Evolutionary conservation across 2,888 invertebrate genomes (phyloP), one percentile per base, ranked within the genome.

Genomic region (Noctuana brunneofusca): DNA sequence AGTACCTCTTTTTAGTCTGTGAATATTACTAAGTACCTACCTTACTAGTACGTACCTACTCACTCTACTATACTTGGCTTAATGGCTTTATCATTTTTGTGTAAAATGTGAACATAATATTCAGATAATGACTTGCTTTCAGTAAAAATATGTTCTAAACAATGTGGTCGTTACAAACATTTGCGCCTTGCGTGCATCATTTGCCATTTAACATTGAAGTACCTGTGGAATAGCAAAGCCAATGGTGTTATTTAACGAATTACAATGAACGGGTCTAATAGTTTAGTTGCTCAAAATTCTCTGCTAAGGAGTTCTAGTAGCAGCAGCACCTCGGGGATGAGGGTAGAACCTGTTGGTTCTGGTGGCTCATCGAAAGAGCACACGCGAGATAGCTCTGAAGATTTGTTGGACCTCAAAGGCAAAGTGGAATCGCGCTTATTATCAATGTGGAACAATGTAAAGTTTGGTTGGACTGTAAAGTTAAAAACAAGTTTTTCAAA

Each of bases 371-470:
- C 87, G 3, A 78, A 71, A 69, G 80, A 80, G 24, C 83, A 80
- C 74, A 75, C 76, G 53, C 84, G 87, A 18, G 89, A 89, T 58
- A 81, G 79, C 65, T 70, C 81, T 1, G 90, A 91, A 48, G 92
- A 92, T 64, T 73, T 86, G 53, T 74, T 88, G 18, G 95, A 95
- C 76, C 92, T 94, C 62, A 95, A 95, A 81, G 94, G 94, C 74
- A 96, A 95, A 90, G 94, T 97, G 69, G 97, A 97, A 83, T 96
- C 96, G 24, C 95, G 96, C 68, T 84, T 97, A 57, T 86, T 96
- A 75, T 96, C 97, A 43, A 96, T 97, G 94, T 97, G 97, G 97
- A 97, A 97, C 84, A 97, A 97, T 85, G 95, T 97, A 64, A 97
- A 97, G 90, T 97, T 97, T 87, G 97, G 95, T 53, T 96, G 96